A percentile compares a stretch with the other conserved stretches of the same genome.
These are phyloP conservation scores for Odontocolon sp. DNA, from an alignment of 2,888 invertebrate species.

Conservation along the genomic window DNA sequence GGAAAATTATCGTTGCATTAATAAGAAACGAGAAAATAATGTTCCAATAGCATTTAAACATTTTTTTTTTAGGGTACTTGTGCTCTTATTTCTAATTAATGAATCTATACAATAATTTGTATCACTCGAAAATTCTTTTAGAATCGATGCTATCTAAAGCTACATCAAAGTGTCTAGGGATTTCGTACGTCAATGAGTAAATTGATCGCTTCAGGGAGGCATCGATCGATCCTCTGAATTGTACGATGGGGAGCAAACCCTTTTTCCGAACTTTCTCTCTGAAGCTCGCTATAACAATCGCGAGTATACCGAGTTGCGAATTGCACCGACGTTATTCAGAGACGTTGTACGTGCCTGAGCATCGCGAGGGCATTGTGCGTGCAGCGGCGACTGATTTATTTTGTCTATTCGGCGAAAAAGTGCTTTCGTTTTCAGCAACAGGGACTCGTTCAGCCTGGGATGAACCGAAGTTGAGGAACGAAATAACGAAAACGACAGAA, in stretches of 20 bases:
- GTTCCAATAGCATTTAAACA: too few species aligned
- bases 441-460: conserved; percentile 11
- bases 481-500: conserved; percentile 25
- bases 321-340: conserved; percentile 29
- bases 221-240: conserved; percentile 26
- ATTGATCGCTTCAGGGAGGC: conserved; percentile 7
- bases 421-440: conserved; percentile 68
- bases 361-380: conserved; percentile 56
- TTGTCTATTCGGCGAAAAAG: conserved; percentile 72
- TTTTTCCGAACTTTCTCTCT: background rate
- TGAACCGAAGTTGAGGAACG: conserved; percentile 10
- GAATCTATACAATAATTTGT: background rate
- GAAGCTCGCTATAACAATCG: conserved; percentile 39
- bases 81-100: conserved; percentile 14
- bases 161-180: conserved; percentile 4
- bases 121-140: too few species aligned
- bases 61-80: too few species aligned
- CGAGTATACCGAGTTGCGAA: conserved; percentile 27
- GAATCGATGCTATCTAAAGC: background rate
- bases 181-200: conserved; percentile 26
- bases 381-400: conserved; percentile 70
- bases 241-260: conserved; percentile 8
- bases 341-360: background rate
- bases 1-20: too few species aligned
- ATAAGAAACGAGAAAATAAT: too few species aligned